Percentiles rank a stretch among this genome's conserved stretches.
These are phyloP conservation scores for Gonatopus flavifemur DNA, from an alignment of 1,140 invertebrate genomes.

Conservation along the genomic window DNA sequence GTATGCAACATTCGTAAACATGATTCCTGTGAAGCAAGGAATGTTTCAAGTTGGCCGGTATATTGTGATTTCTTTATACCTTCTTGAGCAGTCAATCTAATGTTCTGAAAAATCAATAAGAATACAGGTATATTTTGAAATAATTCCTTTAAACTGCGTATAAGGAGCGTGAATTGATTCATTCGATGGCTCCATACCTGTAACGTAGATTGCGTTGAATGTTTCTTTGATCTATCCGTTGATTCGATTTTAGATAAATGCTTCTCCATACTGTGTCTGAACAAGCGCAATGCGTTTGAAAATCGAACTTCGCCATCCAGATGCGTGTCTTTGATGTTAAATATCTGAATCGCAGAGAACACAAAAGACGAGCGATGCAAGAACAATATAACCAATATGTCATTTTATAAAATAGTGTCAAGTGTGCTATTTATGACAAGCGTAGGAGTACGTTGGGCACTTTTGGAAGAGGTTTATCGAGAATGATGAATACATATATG, in stretches of 20 bases:
- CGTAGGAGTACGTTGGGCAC: no score
- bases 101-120: conserved; percentile 30
- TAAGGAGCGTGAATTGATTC: neutral
- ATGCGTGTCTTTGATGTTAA: conserved; percentile 35
- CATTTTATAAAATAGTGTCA: conserved; percentile 8
- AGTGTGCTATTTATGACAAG: no score
- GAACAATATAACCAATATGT: no score
- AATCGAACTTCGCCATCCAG: conserved; percentile 44
- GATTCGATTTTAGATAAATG: conserved; percentile 12
- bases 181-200: conserved; percentile 20
- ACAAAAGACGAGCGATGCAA: no score
- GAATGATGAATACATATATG: no score
- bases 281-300: conserved; percentile 36
- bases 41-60: conserved; percentile 44
- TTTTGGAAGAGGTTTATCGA: no score
- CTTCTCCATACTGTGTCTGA: conserved; percentile 33
- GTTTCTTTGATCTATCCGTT: conserved; percentile 16
- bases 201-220: conserved; percentile 24
- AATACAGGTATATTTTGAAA: neutral
- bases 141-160: neutral
- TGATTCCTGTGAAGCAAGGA: conserved; percentile 41
- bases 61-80: conserved; percentile 38
- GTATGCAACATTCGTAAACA: conserved; percentile 27
- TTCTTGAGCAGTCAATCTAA: conserved; percentile 38
- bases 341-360: no score